Conservation (phyloP, 2,113 vertebrate genomes). For the Dissostichus mawsoni region DNA sequence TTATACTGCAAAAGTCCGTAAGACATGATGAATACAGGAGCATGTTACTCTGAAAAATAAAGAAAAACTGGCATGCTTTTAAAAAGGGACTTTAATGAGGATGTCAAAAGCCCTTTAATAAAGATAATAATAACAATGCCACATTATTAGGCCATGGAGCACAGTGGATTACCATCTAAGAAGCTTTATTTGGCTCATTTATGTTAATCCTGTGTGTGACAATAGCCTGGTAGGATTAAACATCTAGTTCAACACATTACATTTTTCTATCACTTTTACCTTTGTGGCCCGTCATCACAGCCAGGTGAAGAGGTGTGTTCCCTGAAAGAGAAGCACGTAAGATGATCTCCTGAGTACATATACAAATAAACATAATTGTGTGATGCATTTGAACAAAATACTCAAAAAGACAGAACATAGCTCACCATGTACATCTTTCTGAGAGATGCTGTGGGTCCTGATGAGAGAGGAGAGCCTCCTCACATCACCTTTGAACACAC, state of each 20-base stretch:
- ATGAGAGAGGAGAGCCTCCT: slow-evolving; percentile 93
- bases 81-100: slow-evolving; percentile 12
- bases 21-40: slow-evolving; percentile 19
- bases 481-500: slow-evolving; percentile 94
- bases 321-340: slow-evolving; percentile 77
- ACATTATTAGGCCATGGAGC: slow-evolving; percentile 1
- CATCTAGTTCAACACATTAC: background rate
- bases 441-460: slow-evolving; percentile 93
- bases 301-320: slow-evolving; percentile 96
- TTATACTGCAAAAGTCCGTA: slow-evolving; percentile 45
- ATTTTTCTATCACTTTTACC: slow-evolving; percentile 80
- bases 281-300: slow-evolving; percentile 98
- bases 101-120: slow-evolving; percentile 5
- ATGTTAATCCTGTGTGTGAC: slow-evolving; percentile 21
- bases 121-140: background rate
- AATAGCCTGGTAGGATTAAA: background rate
- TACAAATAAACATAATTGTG: background rate
- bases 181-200: slow-evolving; percentile 8
- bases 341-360: background rate
- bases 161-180: slow-evolving; percentile 16
- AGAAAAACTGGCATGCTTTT: background rate
- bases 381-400: background rate
- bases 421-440: slow-evolving; percentile 95
- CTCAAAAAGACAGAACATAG: background rate
- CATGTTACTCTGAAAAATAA: background rate